These are phyloP conservation scores for Dysdera silvatica DNA, from an alignment of 1,140 invertebrate species.

Conservation along the genomic window DNA sequence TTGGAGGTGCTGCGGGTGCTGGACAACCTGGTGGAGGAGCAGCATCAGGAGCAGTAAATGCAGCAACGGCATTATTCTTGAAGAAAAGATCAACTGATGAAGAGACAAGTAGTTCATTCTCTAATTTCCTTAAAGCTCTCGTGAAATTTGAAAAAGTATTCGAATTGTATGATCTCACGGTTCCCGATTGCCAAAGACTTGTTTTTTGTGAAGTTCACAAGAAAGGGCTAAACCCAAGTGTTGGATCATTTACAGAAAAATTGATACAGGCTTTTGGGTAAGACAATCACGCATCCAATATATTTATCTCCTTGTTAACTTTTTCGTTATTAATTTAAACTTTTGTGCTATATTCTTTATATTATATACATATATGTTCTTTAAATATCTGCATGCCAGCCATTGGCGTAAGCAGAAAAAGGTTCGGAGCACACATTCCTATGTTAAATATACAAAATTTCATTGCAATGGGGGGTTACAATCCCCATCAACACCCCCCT, in stretches of 20 bases:
- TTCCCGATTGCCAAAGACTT: constrained; percentile 28
- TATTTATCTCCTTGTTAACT: too few species aligned
- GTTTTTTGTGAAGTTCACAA: constrained; percentile 31
- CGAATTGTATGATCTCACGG: constrained; percentile 30
- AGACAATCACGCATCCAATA: too few species aligned
- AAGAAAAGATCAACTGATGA: constrained; percentile 18
- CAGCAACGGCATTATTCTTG: constrained; percentile 1
- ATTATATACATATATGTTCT: too few species aligned
- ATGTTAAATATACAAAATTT: too few species aligned
- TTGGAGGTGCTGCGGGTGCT: constrained; percentile 1
- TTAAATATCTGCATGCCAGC: too few species aligned
- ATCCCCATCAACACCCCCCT: too few species aligned
- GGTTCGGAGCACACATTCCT: too few species aligned
- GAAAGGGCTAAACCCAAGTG: constrained; percentile 26
- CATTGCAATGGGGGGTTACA: too few species aligned
- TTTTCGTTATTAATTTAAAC: too few species aligned
- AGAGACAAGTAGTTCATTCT: background rate
- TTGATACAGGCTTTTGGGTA: constrained; percentile 30
- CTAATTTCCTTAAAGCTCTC: constrained; percentile 14
- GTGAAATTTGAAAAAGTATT: constrained; percentile 17
- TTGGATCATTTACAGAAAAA: constrained; percentile 29
- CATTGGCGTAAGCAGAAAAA: too few species aligned
- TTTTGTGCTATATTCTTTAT: too few species aligned
- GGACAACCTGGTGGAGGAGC: background rate
- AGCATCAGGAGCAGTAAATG: background rate